Base-by-base conservation (phyloP, 2,888 invertebrate species). In the Glyphotaelius pellucidus region DNA sequence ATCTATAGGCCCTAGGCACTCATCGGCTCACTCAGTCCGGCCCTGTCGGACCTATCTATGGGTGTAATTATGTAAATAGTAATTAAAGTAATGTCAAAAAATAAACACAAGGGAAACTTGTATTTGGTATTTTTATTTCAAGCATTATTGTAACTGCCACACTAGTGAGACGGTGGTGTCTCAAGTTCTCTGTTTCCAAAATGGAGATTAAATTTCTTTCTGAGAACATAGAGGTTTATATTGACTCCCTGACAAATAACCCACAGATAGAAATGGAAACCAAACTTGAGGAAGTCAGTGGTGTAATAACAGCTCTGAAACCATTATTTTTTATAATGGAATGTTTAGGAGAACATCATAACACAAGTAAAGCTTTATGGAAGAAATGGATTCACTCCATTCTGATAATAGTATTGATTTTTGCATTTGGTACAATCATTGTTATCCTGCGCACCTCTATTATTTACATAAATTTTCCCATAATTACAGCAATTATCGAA, bases 301-400 rank as follows among this genome's bases (percentile, higher is more conserved):
- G 25, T 2, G 2, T 35, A 38, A 80, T 35, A n/a, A 80, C 30
- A 1, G 30, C 52, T 85, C 12, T 87, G 14, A 87, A 42, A 87
- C 52, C 15, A 12, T 87, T 87, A 87, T 87, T 87, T 19, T 47
- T 67, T 25, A 67, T 67, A n/a, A 67, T 67, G 67, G 67, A 67
- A 67, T 67, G n/a, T 25, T 67, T 67, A n/a, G 67, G 67, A 25
- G 67, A 67, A 67, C n/a, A 67, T 67, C 67, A 67, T 25, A 25
- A 67, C 25, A n/a, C 67, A 67, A 25, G n/a, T 67, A 67, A 67
- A n/a, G 67, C 67, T 67, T 67, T 67, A 67, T 67, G 67, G 67
- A 67, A 67, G n/a, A 67, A 67, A 67, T 4, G 67, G 9, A 25
- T 67, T 25, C 67, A 67, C n/a, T 67, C 67, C 19, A 67, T 67